Conservation (phyloP, 2,113 vertebrate species). For the Pygoscelis antarcticus region DNA sequence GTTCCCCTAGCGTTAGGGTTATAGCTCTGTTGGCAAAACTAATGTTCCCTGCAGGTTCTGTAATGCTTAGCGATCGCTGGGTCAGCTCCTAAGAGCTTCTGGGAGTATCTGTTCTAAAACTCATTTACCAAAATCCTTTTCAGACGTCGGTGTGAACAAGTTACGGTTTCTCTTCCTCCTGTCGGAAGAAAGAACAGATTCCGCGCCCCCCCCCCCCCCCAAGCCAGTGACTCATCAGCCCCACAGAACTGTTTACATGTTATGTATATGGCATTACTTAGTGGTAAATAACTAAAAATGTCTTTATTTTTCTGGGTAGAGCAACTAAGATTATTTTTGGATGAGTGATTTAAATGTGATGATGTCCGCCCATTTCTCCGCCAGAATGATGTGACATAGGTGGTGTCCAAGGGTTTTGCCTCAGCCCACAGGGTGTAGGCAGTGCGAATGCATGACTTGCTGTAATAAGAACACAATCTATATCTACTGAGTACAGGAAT, state of each 20-base stretch:
- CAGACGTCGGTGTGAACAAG: neutral
- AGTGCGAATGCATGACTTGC: constrained; percentile 13
- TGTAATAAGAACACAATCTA: neutral
- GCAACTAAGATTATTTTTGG: constrained; percentile 7
- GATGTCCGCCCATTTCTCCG: neutral
- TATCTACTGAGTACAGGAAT: neutral
- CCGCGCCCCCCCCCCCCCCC: fast-evolving
- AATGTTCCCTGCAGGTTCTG: neutral
- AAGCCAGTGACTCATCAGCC: constrained; percentile 2
- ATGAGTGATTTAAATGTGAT: constrained; percentile 7
- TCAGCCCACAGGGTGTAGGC: constrained; percentile 30
- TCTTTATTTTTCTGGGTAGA: neutral
- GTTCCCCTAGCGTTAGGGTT: neutral
- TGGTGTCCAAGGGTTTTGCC: constrained; percentile 34
- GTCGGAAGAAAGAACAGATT: neutral
- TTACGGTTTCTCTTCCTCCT: neutral
- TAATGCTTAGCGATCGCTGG: neutral
- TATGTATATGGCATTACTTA: neutral
- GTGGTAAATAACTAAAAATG: constrained; percentile 39
- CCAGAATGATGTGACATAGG: constrained; percentile 13
- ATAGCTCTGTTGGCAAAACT: neutral
- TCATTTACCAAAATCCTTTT: neutral
- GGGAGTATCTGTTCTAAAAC: neutral
- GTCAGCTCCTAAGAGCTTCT: neutral
- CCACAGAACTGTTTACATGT: neutral